Percentiles rank a stretch among this genome's conserved stretches.
phyloP scores from a whole-genome alignment of 92 coral and sea anemone genomes.

The Phenganax marumi region DNA sequence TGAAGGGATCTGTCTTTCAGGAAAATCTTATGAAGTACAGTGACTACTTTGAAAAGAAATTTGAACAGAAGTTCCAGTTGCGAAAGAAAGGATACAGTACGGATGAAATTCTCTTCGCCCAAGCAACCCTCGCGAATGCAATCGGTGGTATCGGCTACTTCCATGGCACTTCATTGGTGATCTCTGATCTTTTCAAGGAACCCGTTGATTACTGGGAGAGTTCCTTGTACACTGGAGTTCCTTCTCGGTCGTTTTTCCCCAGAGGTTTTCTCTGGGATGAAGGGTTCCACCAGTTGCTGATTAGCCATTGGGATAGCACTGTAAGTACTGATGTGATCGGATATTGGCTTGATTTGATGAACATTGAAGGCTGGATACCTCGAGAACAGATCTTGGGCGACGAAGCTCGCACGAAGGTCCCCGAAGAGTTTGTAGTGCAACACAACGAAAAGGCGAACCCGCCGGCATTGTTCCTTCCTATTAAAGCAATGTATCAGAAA shows the following conservation, averaged over 20 bases:
- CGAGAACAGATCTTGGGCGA: conserved; percentile 97
- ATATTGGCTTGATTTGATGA: conserved; percentile 95
- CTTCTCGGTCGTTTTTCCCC: conserved; percentile 93
- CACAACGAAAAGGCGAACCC: conserved; percentile 97
- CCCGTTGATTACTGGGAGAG: conserved; percentile 96
- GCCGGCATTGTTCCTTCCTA: conserved; percentile 88
- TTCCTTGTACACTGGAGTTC: conserved; percentile 88
- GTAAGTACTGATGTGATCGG: conserved; percentile 94
- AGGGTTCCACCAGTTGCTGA: conserved; percentile 92
- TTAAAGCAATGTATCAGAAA: conserved; percentile 90
- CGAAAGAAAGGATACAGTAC: conserved; percentile 67
- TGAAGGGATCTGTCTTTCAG: conserved; percentile 68
- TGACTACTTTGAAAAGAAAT: conserved; percentile 71
- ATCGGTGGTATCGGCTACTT: conserved; percentile 94
- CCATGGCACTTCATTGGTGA: conserved; percentile 82
- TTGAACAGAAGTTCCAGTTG: conserved; percentile 83
- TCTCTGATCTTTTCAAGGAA: conserved; percentile 73
- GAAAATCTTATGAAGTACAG: conserved; percentile 61
- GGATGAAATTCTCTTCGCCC: conserved; percentile 76
- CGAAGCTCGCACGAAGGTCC: conserved; percentile 95
- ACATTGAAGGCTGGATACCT: conserved; percentile 97
- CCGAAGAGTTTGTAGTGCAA: conserved; percentile 90
- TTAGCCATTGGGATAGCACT: conserved; percentile 93
- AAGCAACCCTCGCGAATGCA: conserved; percentile 86
- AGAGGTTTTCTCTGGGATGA: conserved; percentile 99